Evolutionary conservation across 2,888 invertebrate genomes (phyloP), one percentile per base, ranked within the genome.

Genomic region (Dendrolimus houi): DNA sequence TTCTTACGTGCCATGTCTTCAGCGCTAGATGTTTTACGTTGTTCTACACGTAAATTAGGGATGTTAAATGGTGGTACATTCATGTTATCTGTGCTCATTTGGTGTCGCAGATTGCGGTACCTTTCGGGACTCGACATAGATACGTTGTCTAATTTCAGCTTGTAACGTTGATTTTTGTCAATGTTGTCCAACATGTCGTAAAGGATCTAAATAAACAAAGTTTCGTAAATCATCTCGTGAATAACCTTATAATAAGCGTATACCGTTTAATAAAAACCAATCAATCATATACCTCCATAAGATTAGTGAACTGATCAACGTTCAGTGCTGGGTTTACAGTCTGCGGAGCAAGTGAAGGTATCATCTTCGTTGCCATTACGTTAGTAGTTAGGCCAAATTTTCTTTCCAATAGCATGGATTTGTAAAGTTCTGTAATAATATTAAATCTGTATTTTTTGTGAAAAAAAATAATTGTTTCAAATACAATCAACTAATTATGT

Each of bases 101-200:
- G 96, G 81, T 96, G 96, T 41, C 96, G 92, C 56, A 96, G 83
- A 0, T 93, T 92, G 40, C 96, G 92, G 76, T 95, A 94, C 42
- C 95, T 92, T 64, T 96, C 96, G 0, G 95, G 95, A 71, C 95
- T 95, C 55, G 94, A 93, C 70, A 95, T 87, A 53, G 95, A 93
- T 61, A 95, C 87, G 79, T 95, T 95, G 78, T 97, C 97, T 74
- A 96, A 82, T 84, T 96, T 97, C 80, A 98, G 92, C 85, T 97
- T 97, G 85, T 96, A 96, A 56, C 97, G 93, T 77, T 98, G 97
- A 75, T 96, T 96, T 66, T 95, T 93, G 81, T 97, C 97, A 64
- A 97, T 96, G 75, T 94, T 95, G 72, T 95, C 96, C 72, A 99
- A 88, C 98, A 99, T 98, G 71, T 98, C 97, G 77, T 97, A 96